These are phyloP conservation scores for Mobula hypostoma DNA, from an alignment of 2,113 vertebrate genomes.

Conservation along the genomic window DNA sequence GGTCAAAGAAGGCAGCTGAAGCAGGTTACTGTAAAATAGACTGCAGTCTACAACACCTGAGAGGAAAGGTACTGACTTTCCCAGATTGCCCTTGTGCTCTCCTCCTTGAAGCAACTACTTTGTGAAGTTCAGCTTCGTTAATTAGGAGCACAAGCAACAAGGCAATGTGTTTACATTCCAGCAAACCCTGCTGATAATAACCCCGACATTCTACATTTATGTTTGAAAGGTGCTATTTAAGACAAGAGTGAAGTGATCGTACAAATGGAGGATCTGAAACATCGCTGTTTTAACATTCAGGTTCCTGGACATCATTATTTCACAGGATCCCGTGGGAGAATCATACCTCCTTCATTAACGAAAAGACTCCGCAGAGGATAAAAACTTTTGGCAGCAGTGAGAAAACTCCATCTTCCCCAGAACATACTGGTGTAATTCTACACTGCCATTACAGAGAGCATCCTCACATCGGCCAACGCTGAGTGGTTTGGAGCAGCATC, in stretches of 20 bases:
- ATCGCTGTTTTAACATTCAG: not conserved
- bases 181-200: not conserved
- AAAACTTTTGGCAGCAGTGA: no score
- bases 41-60: not conserved
- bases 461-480: no score
- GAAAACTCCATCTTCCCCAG: no score
- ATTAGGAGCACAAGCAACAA: not conserved
- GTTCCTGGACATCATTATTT: no score
- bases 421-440: no score
- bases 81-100: not conserved
- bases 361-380: no score
- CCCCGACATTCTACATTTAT: not conserved
- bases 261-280: not conserved
- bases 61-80: not conserved
- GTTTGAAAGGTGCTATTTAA: conserved; percentile 1
- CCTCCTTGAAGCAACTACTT: not conserved
- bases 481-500: no score
- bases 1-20: not conserved
- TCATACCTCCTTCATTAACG: no score
- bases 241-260: not conserved
- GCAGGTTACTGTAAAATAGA: not conserved
- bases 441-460: no score
- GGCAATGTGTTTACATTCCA: not conserved
- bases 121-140: not conserved
- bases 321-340: no score